phyloP scores from a whole-genome alignment of 1,140 invertebrate species.

The Caerostris extrusa region DNA sequence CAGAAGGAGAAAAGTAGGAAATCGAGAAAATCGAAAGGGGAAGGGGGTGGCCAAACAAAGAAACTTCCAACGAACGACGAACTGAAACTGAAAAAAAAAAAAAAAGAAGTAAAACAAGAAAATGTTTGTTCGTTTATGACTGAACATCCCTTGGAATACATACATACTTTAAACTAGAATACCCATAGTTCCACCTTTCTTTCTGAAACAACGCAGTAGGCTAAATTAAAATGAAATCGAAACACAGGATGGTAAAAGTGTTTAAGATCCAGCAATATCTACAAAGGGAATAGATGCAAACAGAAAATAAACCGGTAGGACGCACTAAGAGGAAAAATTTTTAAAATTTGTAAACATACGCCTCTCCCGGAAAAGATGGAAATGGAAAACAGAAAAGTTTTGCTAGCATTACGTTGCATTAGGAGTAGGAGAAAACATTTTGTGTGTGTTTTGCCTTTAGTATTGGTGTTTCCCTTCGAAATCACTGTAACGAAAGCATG shows the following conservation, averaged over 20 bases:
- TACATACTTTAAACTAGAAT: slow-evolving; percentile 65
- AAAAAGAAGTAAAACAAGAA: slow-evolving; percentile 25
- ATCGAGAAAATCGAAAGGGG: slow-evolving; percentile 70
- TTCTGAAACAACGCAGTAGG: slow-evolving; percentile 40
- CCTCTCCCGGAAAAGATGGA: slow-evolving; percentile 4
- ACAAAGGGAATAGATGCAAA: slow-evolving; percentile 20
- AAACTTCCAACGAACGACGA: not conserved
- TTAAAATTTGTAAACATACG: slow-evolving; percentile 51
- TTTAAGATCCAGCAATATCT: slow-evolving; percentile 46
- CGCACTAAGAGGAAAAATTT: not conserved
- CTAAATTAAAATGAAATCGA: slow-evolving; percentile 75
- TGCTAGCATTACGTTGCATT: slow-evolving; percentile 51
- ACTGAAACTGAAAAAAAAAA: slow-evolving; percentile 20
- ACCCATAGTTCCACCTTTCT: not conserved
- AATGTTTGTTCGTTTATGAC: slow-evolving; percentile 57
- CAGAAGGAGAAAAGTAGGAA: slow-evolving; percentile 68
- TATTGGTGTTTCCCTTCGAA: not conserved
- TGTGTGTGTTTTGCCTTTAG: not conserved
- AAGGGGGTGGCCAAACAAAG: slow-evolving; percentile 67
- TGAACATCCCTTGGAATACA: slow-evolving; percentile 46
- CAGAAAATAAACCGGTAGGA: slow-evolving; percentile 33
- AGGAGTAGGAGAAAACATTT: slow-evolving; percentile 1
- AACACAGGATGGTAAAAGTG: slow-evolving; percentile 46
- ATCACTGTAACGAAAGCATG: slow-evolving; percentile 3
- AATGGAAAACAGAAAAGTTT: slow-evolving; percentile 49